phyloP scores from a whole-genome alignment of 2,113 vertebrate species.

The Pollachius pollachius region DNA sequence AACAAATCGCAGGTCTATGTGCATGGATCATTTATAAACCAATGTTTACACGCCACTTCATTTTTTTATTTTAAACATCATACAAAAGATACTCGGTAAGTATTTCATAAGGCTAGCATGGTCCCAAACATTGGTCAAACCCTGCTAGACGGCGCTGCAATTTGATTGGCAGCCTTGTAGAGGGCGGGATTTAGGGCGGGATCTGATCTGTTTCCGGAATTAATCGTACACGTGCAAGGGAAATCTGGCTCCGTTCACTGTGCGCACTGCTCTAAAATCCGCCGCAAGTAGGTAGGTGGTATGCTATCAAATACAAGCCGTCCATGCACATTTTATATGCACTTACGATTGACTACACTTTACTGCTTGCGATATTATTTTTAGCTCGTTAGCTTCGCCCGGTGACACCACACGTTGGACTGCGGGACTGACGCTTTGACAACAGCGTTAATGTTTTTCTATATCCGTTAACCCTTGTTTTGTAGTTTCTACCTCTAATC shows the following conservation, averaged over 20 bases:
- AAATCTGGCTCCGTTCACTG: not conserved
- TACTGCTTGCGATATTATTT: not conserved
- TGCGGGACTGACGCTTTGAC: not conserved
- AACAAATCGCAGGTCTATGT: too few species aligned
- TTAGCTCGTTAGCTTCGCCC: slow-evolving; percentile 11
- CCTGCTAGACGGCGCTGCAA: too few species aligned
- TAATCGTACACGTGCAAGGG: slow-evolving; percentile 24
- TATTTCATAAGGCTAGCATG: too few species aligned
- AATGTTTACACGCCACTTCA: too few species aligned
- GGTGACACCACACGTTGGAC: slow-evolving; percentile 25
- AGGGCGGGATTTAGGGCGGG: not conserved
- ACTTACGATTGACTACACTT: too few species aligned
- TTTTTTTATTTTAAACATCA: too few species aligned
- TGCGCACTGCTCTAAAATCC: not conserved
- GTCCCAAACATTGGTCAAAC: too few species aligned
- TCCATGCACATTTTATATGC: not conserved
- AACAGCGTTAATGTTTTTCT: not conserved
- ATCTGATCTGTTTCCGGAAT: slow-evolving; percentile 47
- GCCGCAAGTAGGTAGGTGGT: slow-evolving; percentile 21
- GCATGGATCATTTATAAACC: too few species aligned
- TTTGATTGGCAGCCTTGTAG: not conserved
- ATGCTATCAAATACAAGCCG: not conserved
- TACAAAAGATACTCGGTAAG: too few species aligned
- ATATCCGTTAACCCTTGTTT: not conserved
- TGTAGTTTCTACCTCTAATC: slow-evolving; percentile 11